phyloP scores from a whole-genome alignment of 2,797 vertebrate species.

The Squalus acanthias region DNA sequence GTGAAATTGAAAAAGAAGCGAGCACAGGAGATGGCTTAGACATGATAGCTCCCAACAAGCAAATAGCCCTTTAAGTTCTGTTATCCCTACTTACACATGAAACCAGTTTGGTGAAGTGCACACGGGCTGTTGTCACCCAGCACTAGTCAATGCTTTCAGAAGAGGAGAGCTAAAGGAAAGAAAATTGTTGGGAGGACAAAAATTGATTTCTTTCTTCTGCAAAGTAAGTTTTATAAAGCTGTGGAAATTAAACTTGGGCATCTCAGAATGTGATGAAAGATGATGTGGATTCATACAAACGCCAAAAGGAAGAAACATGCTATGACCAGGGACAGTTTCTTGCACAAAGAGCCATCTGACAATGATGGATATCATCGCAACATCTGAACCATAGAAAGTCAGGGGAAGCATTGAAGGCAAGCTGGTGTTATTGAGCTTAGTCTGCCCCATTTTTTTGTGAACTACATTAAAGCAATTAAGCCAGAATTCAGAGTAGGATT shows the following conservation, averaged over 20 bases:
- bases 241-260: not conserved
- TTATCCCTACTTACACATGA: not conserved
- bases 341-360: not conserved
- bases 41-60: not conserved
- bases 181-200: not conserved
- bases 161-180: not conserved
- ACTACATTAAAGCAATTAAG: not conserved
- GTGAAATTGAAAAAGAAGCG: not conserved
- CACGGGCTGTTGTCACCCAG: not conserved
- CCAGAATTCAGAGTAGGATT: not conserved
- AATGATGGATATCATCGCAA: not conserved
- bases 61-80: not conserved
- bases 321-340: not conserved
- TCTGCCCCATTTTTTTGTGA: not conserved
- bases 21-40: not conserved
- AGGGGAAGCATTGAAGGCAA: not conserved
- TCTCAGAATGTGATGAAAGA: not conserved
- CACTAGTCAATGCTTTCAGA: not conserved
- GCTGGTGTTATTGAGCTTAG: not conserved
- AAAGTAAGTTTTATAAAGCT: not conserved
- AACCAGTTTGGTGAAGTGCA: not conserved
- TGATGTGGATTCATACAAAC: not conserved
- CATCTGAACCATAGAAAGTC: not conserved
- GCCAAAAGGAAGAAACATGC: not conserved
- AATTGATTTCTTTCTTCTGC: not conserved